Evolutionary conservation across 2,113 vertebrate species (phyloP).

Genomic region (Elephantulus edwardii): DNA sequence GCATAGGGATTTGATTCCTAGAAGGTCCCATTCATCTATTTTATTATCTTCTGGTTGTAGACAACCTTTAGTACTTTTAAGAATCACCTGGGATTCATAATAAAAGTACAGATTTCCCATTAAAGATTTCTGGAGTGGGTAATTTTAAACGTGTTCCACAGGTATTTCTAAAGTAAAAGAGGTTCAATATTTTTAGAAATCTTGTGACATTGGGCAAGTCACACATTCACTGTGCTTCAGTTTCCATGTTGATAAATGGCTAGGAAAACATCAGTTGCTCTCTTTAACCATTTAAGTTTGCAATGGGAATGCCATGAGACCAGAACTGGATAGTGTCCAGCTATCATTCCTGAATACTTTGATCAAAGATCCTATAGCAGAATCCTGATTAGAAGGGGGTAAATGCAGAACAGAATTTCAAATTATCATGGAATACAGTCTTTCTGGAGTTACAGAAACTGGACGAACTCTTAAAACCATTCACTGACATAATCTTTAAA

Average conservation of each 20-base stretch:
- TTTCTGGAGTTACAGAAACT: neutral
- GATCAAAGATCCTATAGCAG: neutral
- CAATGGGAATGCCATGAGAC: neutral
- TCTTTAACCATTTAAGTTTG: neutral
- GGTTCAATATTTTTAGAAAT: constrained; percentile 14
- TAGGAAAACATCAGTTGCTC: neutral
- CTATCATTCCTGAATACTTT: neutral
- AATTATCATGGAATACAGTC: neutral
- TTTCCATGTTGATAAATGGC: neutral
- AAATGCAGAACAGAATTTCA: neutral
- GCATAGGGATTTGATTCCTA: no score
- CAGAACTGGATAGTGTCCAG: neutral
- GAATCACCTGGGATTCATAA: constrained; percentile 16
- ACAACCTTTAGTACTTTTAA: neutral
- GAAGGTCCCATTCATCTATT: no score
- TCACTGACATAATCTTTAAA: neutral
- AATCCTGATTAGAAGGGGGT: neutral
- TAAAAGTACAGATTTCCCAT: constrained; percentile 17
- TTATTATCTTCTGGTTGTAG: no score
- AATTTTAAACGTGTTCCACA: neutral
- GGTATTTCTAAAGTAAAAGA: neutral
- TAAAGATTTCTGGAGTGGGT: neutral
- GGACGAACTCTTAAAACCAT: neutral
- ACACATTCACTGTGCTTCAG: neutral
- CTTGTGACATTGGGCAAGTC: neutral